phyloP scores from a whole-genome alignment of 2,797 vertebrate species.

The Bovichtus diacanthus region DNA sequence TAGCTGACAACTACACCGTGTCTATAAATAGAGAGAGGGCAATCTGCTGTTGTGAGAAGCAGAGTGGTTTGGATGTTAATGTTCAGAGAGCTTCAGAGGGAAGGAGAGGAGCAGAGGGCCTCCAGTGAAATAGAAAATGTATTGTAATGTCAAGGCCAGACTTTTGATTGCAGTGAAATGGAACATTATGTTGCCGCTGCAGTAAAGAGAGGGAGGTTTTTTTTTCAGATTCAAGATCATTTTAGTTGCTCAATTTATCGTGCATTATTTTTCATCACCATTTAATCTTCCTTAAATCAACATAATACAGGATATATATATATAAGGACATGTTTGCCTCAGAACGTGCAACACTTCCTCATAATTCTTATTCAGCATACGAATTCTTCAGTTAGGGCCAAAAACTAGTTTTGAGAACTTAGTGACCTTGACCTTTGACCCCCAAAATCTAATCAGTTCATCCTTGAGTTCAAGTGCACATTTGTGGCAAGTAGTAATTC shows the following conservation, averaged over 20 bases:
- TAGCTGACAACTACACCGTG: slow-evolving; percentile 20
- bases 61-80: slow-evolving; percentile 10
- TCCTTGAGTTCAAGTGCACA: too few species aligned
- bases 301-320: not conserved
- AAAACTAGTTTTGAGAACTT: too few species aligned
- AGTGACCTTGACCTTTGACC: too few species aligned
- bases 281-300: not conserved
- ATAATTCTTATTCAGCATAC: too few species aligned
- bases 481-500: too few species aligned
- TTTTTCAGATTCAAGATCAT: not conserved
- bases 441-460: too few species aligned
- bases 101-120: not conserved
- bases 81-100: slow-evolving; percentile 20
- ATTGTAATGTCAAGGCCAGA: not conserved
- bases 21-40: slow-evolving; percentile 56
- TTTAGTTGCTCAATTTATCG: not conserved
- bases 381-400: too few species aligned
- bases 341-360: not conserved
- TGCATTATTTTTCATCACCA: not conserved
- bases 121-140: not conserved
- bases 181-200: not conserved
- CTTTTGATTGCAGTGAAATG: not conserved
- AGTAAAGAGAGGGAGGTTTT: not conserved
- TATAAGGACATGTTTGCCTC: not conserved
- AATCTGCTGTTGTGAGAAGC: slow-evolving; percentile 27